Percentiles rank a stretch among this genome's conserved stretches.
phyloP scores from a whole-genome alignment of 2,113 vertebrate genomes.

The Scophthalmus maximus region DNA sequence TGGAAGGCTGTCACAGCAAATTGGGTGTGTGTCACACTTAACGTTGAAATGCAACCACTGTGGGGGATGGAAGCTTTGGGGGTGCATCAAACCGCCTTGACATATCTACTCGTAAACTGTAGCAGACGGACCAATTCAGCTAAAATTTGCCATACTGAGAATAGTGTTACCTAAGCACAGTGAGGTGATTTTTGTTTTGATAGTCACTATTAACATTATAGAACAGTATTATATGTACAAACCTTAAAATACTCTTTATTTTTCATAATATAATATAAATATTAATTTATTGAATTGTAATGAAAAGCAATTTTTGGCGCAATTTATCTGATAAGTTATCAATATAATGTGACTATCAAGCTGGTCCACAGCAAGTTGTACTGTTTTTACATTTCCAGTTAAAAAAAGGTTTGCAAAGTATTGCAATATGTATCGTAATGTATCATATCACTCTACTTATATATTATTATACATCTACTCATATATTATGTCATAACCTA shows the following conservation, averaged over 20 bases:
- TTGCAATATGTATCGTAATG: too few species aligned
- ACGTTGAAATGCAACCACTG: slow-evolving; percentile 47
- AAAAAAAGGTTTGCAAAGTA: too few species aligned
- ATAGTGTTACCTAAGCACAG: not conserved
- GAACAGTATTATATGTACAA: not conserved
- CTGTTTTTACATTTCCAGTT: too few species aligned
- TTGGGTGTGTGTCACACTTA: slow-evolving; percentile 24
- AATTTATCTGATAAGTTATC: too few species aligned
- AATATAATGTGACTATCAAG: too few species aligned
- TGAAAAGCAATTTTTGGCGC: too few species aligned
- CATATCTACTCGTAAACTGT: slow-evolving; percentile 14
- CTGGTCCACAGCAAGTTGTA: too few species aligned
- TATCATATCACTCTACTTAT: too few species aligned
- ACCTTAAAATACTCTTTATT: not conserved
- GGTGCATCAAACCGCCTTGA: slow-evolving; percentile 18
- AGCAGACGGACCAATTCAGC: not conserved
- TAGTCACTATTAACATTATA: not conserved
- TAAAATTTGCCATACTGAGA: not conserved
- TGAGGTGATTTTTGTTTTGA: not conserved
- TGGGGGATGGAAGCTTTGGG: slow-evolving; percentile 14
- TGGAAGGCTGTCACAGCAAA: slow-evolving; percentile 27
- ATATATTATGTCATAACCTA: too few species aligned
- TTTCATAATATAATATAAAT: not conserved
- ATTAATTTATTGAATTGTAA: not conserved
- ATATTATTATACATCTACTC: too few species aligned